These are phyloP conservation scores for Zophobas atratus DNA, from an alignment of 1,140 invertebrate species.

Conservation along the genomic window DNA sequence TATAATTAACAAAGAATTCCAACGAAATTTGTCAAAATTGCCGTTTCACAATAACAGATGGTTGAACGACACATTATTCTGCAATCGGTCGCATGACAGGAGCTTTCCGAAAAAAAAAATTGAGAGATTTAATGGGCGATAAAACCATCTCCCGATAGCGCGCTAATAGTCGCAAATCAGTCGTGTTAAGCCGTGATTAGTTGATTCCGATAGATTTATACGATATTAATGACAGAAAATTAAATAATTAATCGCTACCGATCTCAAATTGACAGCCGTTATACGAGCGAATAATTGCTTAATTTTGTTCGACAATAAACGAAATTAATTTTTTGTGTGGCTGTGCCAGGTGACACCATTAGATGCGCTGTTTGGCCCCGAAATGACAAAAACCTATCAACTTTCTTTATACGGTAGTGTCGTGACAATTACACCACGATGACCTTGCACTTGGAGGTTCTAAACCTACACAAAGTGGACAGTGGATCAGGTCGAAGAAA, in stretches of 20 bases:
- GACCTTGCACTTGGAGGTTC: slow-evolving; percentile 28
- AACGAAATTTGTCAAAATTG: slow-evolving; percentile 18
- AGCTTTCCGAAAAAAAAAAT: slow-evolving; percentile 13
- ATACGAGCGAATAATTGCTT: slow-evolving; percentile 31
- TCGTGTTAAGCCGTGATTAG: slow-evolving; percentile 24
- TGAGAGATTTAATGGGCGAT: slow-evolving; percentile 17
- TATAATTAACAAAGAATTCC: slow-evolving; percentile 20
- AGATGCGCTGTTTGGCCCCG: slow-evolving; percentile 10
- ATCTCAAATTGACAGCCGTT: slow-evolving; percentile 13
- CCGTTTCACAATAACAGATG: not conserved
- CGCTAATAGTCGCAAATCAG: slow-evolving; percentile 18
- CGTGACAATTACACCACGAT: slow-evolving; percentile 25
- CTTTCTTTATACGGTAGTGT: slow-evolving; percentile 12
- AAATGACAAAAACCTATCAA: slow-evolving; percentile 17
- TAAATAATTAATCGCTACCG: slow-evolving; percentile 22
- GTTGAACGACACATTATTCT: not conserved
- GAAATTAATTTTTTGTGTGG: not conserved
- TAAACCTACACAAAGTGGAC: not conserved
- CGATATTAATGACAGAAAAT: slow-evolving; percentile 25
- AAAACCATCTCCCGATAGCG: slow-evolving; percentile 7
- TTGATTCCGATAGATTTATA: not conserved
- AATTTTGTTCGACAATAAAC: slow-evolving; percentile 21
- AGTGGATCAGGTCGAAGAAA: not conserved
- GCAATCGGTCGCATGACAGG: not conserved
- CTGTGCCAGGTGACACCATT: slow-evolving; percentile 16